Percentiles rank a stretch among this genome's conserved stretches.
These are phyloP conservation scores for Dasypus novemcinctus DNA, from an alignment of 2,113 vertebrate species.

Conservation along the genomic window DNA sequence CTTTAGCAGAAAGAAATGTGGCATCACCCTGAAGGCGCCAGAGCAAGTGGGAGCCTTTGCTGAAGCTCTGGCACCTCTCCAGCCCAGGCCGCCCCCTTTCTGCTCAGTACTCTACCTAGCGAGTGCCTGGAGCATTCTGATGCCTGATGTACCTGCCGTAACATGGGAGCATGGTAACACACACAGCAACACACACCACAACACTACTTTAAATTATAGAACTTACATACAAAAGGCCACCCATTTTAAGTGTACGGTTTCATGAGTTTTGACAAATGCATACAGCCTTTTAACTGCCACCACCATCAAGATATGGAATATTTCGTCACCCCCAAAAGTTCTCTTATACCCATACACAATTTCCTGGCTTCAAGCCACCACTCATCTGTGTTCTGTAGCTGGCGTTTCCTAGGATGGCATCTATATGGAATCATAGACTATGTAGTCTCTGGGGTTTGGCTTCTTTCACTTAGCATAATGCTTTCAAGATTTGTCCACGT, in stretches of 20 bases:
- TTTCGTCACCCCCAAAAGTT: background rate
- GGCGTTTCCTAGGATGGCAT: background rate
- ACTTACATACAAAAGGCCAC: background rate
- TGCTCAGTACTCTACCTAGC: rapidly evolving
- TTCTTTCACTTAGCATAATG: background rate
- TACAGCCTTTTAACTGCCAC: background rate
- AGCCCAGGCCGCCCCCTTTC: background rate
- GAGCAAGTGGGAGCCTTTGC: background rate
- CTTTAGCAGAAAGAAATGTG: background rate
- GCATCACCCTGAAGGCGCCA: too few species aligned
- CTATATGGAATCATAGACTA: background rate
- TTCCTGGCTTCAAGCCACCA: background rate
- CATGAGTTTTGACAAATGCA: background rate
- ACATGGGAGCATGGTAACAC: background rate
- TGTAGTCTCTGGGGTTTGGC: background rate
- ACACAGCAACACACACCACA: background rate
- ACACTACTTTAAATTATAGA: background rate
- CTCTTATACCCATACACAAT: background rate
- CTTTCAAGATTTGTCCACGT: background rate
- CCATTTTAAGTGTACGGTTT: background rate
- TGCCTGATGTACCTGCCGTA: background rate
- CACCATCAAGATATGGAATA: background rate
- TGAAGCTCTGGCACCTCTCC: background rate
- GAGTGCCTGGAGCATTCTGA: background rate
- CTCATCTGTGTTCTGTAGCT: background rate